Evolutionary conservation across 2,797 vertebrate genomes (phyloP), one percentile per base, ranked within the genome.

Genomic region (Dendrocincla fuliginosa): DNA sequence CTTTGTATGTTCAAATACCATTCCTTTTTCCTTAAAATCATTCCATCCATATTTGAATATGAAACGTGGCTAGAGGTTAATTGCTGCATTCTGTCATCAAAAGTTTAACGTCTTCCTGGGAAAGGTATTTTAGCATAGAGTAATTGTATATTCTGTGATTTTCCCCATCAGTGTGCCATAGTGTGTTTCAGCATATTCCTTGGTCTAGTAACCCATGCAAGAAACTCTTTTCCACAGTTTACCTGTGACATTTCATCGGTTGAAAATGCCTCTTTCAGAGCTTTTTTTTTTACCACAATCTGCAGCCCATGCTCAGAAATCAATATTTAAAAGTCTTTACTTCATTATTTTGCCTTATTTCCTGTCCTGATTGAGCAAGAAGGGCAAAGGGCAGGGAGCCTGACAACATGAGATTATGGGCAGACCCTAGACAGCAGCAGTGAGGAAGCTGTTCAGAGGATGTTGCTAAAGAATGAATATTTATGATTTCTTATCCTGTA

Each of bases 311-410:
- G 56, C 42, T 82, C 3, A 10, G 42, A 96, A 95, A 94, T 95
- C 82, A 83, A 94, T 92, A 93, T 93, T 91, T 92, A 79, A 76
- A 96, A 92, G 32, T 15, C 33, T 9, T 33, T 75, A 80, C 17
- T 93, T 96, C 76, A 92, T 89, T 92, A 94, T 91, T 94, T 88
- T 90, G 19, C 75, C 56, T 74, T 92, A 52, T 95, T 82, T 90
- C 44, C 39, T 63, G 37, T 49, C 44, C 65, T 92, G 41, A 92
- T 73, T 75, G 67, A 94, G 53, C 1, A 4, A 88, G 88, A 52
- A 93, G 92, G 90, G 89, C 67, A 70, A 70, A 84, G 53, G 92
- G 55, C 84, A 95, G 71, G 55, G 27, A 94, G 59, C 41, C 76
- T 95, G 81, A 75, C 7, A 0, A 90, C n/a, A 59, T 15, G 11